phyloP scores from a whole-genome alignment of 2,797 vertebrate species.

The Scleropages formosus region DNA sequence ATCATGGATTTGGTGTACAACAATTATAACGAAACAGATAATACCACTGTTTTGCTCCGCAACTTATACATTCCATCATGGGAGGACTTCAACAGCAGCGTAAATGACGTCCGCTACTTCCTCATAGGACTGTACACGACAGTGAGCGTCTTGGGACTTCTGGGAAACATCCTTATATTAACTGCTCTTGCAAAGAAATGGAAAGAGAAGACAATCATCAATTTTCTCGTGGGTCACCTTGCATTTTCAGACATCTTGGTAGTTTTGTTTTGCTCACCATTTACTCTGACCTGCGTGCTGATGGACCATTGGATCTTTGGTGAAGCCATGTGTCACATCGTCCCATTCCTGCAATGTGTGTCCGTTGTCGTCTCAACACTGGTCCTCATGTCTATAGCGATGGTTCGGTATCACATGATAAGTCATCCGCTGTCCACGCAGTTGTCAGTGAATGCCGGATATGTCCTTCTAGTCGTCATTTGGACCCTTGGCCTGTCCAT shows the following conservation, averaged over 20 bases:
- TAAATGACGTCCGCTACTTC: conserved; percentile 75
- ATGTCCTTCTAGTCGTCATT: conserved; percentile 61
- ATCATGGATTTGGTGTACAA: conserved; percentile 67
- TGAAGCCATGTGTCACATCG: conserved; percentile 70
- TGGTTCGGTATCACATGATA: conserved; percentile 76
- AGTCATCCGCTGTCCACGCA: conserved; percentile 71
- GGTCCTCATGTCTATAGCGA: conserved; percentile 75
- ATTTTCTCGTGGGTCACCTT: conserved; percentile 73
- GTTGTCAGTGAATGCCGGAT: conserved; percentile 70
- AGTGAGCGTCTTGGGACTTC: conserved; percentile 73
- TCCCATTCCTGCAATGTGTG: conserved; percentile 76
- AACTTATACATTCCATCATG: conserved; percentile 65
- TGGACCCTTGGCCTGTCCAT: conserved; percentile 71
- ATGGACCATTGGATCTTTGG: conserved; percentile 79
- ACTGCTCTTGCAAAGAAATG: conserved; percentile 64
- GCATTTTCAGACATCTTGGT: conserved; percentile 79
- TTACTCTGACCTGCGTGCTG: conserved; percentile 70
- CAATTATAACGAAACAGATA: conserved; percentile 59
- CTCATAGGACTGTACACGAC: conserved; percentile 75
- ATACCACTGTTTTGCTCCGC: conserved; percentile 52
- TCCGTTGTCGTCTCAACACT: conserved; percentile 75
- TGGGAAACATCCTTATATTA: conserved; percentile 73
- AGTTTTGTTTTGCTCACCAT: conserved; percentile 75
- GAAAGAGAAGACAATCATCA: conserved; percentile 73
- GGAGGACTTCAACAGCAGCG: conserved; percentile 71